Conservation (phyloP, 2,888 invertebrate species). For the Synanthedon myopaeformis region DNA sequence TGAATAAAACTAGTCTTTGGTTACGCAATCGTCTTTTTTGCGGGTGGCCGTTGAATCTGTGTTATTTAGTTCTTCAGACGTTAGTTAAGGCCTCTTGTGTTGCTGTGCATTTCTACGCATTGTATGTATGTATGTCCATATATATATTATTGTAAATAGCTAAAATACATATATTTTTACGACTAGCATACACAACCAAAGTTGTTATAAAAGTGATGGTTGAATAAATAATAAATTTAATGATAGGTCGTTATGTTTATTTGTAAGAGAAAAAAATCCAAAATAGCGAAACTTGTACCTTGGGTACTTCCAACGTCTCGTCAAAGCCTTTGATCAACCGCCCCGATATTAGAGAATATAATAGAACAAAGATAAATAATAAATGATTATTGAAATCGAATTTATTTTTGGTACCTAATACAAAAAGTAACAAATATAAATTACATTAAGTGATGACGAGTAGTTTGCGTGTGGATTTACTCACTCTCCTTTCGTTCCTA, state of each 20-base stretch:
- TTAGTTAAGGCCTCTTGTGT: conserved; percentile 63
- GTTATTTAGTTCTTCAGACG: conserved; percentile 64
- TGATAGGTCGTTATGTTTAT: conserved; percentile 67
- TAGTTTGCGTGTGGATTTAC: conserved; percentile 32
- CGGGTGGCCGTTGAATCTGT: conserved; percentile 59
- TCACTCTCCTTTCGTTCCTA: conserved; percentile 56
- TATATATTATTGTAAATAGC: conserved; percentile 57
- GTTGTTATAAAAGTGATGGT: conserved; percentile 71
- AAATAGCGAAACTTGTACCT: conserved; percentile 33
- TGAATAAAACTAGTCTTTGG: conserved; percentile 33
- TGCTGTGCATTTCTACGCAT: conserved; percentile 70
- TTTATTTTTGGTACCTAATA: conserved; percentile 49
- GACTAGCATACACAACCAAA: conserved; percentile 72
- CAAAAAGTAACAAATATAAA: conserved; percentile 15
- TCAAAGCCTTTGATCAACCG: conserved; percentile 59
- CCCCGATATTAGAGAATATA: conserved; percentile 52
- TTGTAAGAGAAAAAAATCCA: conserved; percentile 44
- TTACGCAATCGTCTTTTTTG: conserved; percentile 42
- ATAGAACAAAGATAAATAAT: background rate
- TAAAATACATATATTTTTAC: conserved; percentile 70
- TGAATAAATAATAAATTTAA: conserved; percentile 66
- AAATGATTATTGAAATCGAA: conserved; percentile 28
- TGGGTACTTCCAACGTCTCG: conserved; percentile 46
- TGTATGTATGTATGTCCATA: conserved; percentile 73
- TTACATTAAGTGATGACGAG: conserved; percentile 20